Percentiles rank a stretch among this genome's conserved stretches.
phyloP scores from a whole-genome alignment of 1,140 invertebrate genomes.

The Vanessa atalanta region DNA sequence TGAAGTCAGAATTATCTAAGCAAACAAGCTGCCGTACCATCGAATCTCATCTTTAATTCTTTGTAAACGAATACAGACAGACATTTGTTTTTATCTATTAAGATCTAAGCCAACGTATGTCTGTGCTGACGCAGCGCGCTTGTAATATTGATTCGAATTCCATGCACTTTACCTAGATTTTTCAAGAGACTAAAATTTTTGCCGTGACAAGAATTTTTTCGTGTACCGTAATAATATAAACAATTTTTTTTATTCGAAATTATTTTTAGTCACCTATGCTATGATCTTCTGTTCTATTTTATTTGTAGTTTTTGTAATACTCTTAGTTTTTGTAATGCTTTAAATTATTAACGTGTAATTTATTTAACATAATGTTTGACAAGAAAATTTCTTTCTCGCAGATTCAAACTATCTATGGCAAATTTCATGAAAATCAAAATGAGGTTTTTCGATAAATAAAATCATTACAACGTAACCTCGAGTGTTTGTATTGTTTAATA shows the following conservation, averaged over 20 bases:
- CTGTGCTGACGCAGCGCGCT: background rate
- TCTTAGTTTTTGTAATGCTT: too few relatives aligned
- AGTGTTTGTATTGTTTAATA: too few relatives aligned
- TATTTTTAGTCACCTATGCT: background rate
- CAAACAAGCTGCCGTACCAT: too few relatives aligned
- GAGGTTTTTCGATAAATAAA: too few relatives aligned
- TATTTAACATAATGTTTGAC: too few relatives aligned
- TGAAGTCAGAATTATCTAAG: too few relatives aligned
- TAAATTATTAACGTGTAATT: too few relatives aligned
- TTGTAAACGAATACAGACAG: background rate
- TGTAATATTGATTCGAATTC: conserved; percentile 29
- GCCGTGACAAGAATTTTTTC: conserved; percentile 6
- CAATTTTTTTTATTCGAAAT: background rate
- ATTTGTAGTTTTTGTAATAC: background rate
- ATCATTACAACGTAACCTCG: too few relatives aligned
- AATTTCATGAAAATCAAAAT: too few relatives aligned
- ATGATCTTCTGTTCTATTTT: background rate
- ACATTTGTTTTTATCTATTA: background rate
- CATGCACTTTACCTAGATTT: conserved; percentile 29
- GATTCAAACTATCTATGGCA: too few relatives aligned
- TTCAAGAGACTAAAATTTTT: conserved; percentile 13
- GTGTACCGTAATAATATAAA: background rate
- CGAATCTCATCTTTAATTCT: too few relatives aligned
- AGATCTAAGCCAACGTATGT: background rate
- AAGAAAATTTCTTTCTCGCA: too few relatives aligned